These are phyloP conservation scores for Stenopsyche tienmushanensis DNA, from an alignment of 1,140 invertebrate species.

Conservation along the genomic window DNA sequence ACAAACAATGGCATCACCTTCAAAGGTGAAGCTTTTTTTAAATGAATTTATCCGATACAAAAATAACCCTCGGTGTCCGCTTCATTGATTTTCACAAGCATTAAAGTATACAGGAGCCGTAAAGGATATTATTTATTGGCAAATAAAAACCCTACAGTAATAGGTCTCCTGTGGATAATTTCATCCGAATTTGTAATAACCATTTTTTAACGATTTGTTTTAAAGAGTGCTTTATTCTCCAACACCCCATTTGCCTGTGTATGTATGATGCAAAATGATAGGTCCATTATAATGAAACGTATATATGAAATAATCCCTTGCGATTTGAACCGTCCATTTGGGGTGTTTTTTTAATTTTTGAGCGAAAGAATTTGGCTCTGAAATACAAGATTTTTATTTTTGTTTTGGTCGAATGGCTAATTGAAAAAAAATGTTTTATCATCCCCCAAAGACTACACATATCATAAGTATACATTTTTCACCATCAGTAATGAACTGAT, in stretches of 20 bases:
- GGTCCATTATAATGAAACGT: no score
- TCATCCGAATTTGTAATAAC: constrained; percentile 23
- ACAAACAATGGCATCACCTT: constrained; percentile 1
- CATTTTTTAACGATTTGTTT: constrained; percentile 19
- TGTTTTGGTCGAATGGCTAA: not conserved
- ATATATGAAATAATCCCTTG: constrained; percentile 17
- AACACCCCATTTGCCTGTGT: no score
- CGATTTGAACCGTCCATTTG: constrained; percentile 12
- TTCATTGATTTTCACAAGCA: no score
- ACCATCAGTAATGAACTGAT: not conserved
- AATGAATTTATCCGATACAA: no score
- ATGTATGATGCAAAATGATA: no score
- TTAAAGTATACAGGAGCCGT: no score
- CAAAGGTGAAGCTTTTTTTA: no score
- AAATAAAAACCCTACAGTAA: constrained; percentile 7
- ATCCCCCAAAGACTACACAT: not conserved
- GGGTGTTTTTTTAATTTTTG: constrained; percentile 12
- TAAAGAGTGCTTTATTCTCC: constrained; percentile 5
- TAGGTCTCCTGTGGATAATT: constrained; percentile 10
- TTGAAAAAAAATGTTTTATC: not conserved
- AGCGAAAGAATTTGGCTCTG: not conserved
- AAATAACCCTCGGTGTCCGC: no score
- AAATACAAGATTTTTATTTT: not conserved
- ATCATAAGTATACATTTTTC: not conserved
- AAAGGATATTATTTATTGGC: constrained; percentile 20